Conservation (phyloP, 35 echinoderm and acorn worm genomes). For the Ptychodera flava region DNA sequence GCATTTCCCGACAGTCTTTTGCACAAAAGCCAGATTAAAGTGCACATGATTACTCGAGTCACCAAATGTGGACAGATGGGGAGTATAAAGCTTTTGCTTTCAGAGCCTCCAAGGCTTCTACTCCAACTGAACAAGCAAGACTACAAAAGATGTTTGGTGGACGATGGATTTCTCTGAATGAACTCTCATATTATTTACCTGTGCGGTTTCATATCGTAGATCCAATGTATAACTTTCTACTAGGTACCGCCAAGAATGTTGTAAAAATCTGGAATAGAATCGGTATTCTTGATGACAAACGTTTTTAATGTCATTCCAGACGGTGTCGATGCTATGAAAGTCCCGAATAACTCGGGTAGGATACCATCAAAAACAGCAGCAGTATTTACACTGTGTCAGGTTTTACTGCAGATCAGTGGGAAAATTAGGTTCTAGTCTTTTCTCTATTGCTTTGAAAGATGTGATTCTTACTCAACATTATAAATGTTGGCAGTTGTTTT, state of each 20-base stretch:
- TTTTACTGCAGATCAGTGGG: conserved; percentile 13
- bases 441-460: conserved; percentile 12
- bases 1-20: not conserved
- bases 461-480: conserved; percentile 10
- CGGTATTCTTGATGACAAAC: not conserved
- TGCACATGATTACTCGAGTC: not conserved
- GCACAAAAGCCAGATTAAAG: not conserved
- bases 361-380: conserved; percentile 16
- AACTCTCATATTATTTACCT: not conserved
- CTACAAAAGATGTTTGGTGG: not conserved
- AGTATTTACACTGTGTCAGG: not conserved
- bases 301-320: not conserved
- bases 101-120: not conserved
- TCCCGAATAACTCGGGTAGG: conserved; percentile 4
- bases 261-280: conserved; percentile 1
- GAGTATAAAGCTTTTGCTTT: not conserved
- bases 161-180: not conserved
- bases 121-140: not conserved
- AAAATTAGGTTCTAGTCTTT: conserved; percentile 29
- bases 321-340: not conserved
- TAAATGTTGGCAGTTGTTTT: conserved; percentile 19
- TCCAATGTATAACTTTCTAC: conserved; percentile 34
- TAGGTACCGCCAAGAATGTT: conserved; percentile 23
- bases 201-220: conserved; percentile 23
- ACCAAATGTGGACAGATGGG: not conserved